phyloP scores from a whole-genome alignment of 2,797 vertebrate genomes.

The Sebastiscus tertius region DNA sequence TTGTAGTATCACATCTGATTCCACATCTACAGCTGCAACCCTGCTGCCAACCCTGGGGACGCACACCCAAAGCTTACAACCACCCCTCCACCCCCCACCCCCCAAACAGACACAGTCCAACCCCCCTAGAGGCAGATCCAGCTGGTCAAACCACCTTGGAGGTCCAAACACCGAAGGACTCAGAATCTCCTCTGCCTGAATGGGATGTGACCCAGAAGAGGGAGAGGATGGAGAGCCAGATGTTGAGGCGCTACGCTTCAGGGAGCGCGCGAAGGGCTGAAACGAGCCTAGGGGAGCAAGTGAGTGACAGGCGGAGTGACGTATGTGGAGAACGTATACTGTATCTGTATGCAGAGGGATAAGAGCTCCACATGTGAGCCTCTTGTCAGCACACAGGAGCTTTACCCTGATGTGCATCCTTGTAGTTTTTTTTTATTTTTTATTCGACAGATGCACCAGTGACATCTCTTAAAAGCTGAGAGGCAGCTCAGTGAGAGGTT shows the following conservation, averaged over 20 bases:
- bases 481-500: constrained; percentile 61
- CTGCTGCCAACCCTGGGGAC: constrained; percentile 5
- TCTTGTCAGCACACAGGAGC: constrained; percentile 58
- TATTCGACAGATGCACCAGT: constrained; percentile 42
- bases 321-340: background rate
- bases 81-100: background rate
- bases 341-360: constrained; percentile 49
- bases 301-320: constrained; percentile 54
- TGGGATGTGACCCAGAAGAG: constrained; percentile 67
- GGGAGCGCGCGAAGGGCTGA: constrained; percentile 19
- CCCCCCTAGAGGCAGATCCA: constrained; percentile 36
- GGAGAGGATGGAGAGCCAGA: constrained; percentile 63
- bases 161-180: constrained; percentile 36
- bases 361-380: constrained; percentile 49
- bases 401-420: constrained; percentile 42
- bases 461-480: constrained; percentile 53
- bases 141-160: constrained; percentile 55
- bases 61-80: background rate
- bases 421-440: background rate
- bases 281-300: constrained; percentile 42
- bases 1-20: constrained; percentile 1
- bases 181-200: constrained; percentile 38
- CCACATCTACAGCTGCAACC: constrained; percentile 21
- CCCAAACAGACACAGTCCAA: background rate
- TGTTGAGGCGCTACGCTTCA: constrained; percentile 65